Base-by-base conservation (phyloP, 2,797 vertebrate species). In the Huso huso region DNA sequence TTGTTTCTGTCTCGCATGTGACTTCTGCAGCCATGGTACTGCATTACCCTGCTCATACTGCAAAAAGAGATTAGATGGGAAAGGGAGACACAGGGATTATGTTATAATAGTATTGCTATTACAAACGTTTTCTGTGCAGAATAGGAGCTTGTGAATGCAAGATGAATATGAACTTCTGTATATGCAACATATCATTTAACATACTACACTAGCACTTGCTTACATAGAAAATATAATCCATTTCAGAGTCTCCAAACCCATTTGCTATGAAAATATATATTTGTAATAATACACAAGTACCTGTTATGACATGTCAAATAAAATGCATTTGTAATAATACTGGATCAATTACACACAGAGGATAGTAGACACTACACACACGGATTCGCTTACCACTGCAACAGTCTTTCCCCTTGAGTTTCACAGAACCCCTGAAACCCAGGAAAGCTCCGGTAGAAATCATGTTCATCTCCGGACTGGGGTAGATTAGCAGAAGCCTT, bases 41-140 rank as follows among this genome's bases (percentile, higher is more conserved):
- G 92, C 95, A 98, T 98, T 15, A 98, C 79, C 75, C 83, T 89
- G 73, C 93, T 95, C 96, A 98, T 98, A 82, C 97, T 99, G 70
- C 65, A 3, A 79, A 55, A 10, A 71, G 55, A 37, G 23, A 37
- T 37, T 37, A 37, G 23, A 37, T 4, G 4, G 23, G 23, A 37
- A 37, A 37, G 23, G 23, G 23, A 37, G 23, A 3, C 23, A 37
- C 23, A 37, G 2, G 23, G 23, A 37, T 37, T 37, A 3, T 37
- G 23, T 4, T 37, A 37, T 37, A 37, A 37, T 37, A 37, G 2
- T 37, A 37, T 37, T 37, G 23, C 23, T 37, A 37, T 37, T 37
- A 37, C 23, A 37, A 37, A 37, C 4, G 4, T 18, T 37, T 37
- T 3, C 23, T 37, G 23, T 37, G 23, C 23, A 37, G 23, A 37